Evolutionary conservation across 2,797 vertebrate species (phyloP), one percentile per base, ranked within the genome.

Genomic region (Acanthopagrus latus): DNA sequence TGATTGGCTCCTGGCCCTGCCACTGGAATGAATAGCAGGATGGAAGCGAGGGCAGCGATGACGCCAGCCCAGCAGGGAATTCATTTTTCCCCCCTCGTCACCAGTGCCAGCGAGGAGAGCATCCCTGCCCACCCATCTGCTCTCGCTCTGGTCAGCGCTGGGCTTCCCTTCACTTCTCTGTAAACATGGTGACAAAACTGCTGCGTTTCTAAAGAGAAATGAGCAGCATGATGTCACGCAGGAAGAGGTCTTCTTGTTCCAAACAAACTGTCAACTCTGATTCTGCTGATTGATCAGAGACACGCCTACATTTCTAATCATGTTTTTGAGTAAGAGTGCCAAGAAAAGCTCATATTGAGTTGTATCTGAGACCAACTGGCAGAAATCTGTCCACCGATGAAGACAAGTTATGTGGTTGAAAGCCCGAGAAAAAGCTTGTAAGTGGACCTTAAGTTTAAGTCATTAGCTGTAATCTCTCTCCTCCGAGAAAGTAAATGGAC

Each of bases 71-170:
- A 72, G 78, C 63, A 20, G 86, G 86, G 86, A 84, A 82, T 86
- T 89, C 69, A 71, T 82, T 74, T 72, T 72, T 52, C 50, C 66
- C 47, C 58, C 54, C 74, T 46, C 52, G 10, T 75, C 76, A 68
- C 47, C 14, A 63, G 64, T 66, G 74, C 75, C 79, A 68, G 63
- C 11, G 21, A 86, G 62, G 54, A 65, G 86, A 89, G 58, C 76
- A 60, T 88, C 89, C 80, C 84, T 56, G 84, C 74, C 86, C 78
- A 46, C 71, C 91, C 84, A 87, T 90, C 89, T 91, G 86, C 76
- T 87, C 69, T 74, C 48, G 33, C 78, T 67, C 71, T 21, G 56
- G 54, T 59, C 74, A 56, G 81, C 58, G n/a, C 73, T 59, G 74
- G 81, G 78, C 72, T 86, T 87, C 80, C 80, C 83, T 82, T 80